A percentile compares a stretch with the other conserved stretches of the same genome.
Conservation (phyloP, 2,797 vertebrate species). For the Valencia hispanica region DNA sequence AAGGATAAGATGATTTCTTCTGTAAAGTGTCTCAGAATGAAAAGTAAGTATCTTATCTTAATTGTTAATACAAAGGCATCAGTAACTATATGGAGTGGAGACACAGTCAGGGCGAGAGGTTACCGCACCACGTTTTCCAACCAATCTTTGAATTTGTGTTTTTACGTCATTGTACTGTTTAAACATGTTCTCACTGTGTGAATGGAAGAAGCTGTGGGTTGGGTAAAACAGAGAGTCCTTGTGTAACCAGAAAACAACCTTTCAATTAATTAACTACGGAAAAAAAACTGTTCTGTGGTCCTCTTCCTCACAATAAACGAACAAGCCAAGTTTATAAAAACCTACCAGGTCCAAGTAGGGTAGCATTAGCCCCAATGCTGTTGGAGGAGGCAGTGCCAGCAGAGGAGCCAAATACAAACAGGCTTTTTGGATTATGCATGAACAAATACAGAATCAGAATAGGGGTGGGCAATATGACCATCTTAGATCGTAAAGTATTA, state of each 20-base stretch:
- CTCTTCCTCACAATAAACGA: too few species aligned
- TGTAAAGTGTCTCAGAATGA: too few species aligned
- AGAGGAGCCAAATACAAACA: conserved; percentile 7
- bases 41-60: too few species aligned
- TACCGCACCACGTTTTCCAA: background rate
- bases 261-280: too few species aligned
- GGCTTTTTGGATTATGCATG: background rate
- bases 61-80: too few species aligned
- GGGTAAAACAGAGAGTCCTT: too few species aligned
- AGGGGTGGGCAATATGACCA: background rate
- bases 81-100: background rate
- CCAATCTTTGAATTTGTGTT: background rate
- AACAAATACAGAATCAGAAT: background rate
- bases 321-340: too few species aligned
- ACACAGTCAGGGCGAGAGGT: background rate
- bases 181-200: background rate
- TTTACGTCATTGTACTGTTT: background rate
- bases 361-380: conserved; percentile 31
- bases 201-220: too few species aligned
- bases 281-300: too few species aligned
- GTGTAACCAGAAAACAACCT: too few species aligned
- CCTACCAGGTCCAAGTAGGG: conserved; percentile 32
- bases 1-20: too few species aligned
- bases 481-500: background rate
- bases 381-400: background rate